Percentiles rank a stretch among this genome's conserved stretches.
phyloP scores from a whole-genome alignment of 2,888 invertebrate species.

The Nasonovia ribisnigri region DNA sequence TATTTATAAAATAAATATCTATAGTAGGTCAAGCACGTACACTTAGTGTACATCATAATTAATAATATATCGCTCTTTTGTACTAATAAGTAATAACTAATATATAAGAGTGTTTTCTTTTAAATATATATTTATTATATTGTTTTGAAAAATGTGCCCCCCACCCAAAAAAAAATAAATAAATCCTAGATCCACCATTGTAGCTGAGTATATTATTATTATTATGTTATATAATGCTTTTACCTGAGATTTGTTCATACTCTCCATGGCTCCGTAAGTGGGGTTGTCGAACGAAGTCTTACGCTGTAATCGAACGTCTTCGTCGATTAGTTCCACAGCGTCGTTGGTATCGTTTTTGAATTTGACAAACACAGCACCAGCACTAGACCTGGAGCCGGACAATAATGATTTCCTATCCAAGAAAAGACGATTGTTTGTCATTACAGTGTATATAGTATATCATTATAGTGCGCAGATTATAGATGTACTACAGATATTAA shows the following conservation, averaged over 20 bases:
- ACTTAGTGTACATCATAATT: too few species aligned
- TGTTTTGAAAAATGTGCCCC: too few species aligned
- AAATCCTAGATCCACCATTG: neutral
- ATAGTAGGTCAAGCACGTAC: too few species aligned
- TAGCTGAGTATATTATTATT: neutral
- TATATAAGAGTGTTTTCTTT: too few species aligned
- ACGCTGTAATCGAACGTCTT: conserved; percentile 31
- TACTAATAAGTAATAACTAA: too few species aligned
- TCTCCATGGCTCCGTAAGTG: conserved; percentile 44
- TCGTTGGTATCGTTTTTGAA: conserved; percentile 67
- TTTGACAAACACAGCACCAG: conserved; percentile 66
- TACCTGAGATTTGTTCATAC: neutral
- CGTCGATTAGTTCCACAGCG: conserved; percentile 63
- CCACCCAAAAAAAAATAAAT: too few species aligned
- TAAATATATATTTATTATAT: too few species aligned
- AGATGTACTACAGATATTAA: neutral
- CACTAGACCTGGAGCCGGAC: neutral
- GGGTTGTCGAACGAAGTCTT: conserved; percentile 56
- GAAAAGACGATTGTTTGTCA: neutral
- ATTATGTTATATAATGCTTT: neutral
- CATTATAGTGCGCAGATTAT: neutral
- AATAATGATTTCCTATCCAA: conserved; percentile 11
- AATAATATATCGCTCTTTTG: too few species aligned
- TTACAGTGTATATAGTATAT: neutral
- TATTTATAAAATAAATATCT: too few species aligned